Evolutionary conservation across 2,888 invertebrate genomes (phyloP), one percentile per base, ranked within the genome.

Genomic region (Epinotia ramella): DNA sequence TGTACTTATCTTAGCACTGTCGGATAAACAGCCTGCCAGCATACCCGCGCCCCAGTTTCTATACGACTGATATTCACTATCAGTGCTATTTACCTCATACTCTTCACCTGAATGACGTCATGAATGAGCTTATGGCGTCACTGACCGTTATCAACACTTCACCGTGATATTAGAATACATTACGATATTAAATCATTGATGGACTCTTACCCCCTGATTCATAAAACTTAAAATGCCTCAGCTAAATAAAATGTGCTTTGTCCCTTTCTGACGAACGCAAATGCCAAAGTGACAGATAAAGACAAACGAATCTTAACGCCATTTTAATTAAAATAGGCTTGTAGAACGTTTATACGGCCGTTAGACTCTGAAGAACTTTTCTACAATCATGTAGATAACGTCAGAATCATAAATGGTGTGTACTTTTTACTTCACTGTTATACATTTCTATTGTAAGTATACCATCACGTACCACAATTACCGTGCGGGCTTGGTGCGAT

Each of bases 61-160:
- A 33, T 16, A n/a, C 33, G 4, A 33, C n/a, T 28, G 24, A 53
- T 66, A n/a, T 28, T 56, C 40, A 40, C 33, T 67, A 56, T 67
- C 66, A 46, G 44, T 28, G 24, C 53, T 40, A 4, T 20, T 67
- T 33, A n/a, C 13, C 33, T 40, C 20, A 20, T 56, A 67, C 67
- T 67, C 67, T 66, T 65, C 65, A 65, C 66, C 28, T 53, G 66
- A 68, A 67, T 57, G 20, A 68, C 68, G 68, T 20, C 68, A 68
- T 33, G 3, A 20, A 13, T 16, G 40, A 57, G 40, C 59, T 60
- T 56, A 57, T 68, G 57, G 57, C 68, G 68, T 68, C 67, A 68
- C 49, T 16, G 28, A n/a, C 18, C 18, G 44, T 57, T 68, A 68
- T 68, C 57, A 16, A 57, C 20, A 68, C 56, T 68, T 18, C 28